Evolutionary conservation across 2,113 vertebrate species (phyloP), one percentile per base, ranked within the genome.

Genomic region (Numida meleagris): DNA sequence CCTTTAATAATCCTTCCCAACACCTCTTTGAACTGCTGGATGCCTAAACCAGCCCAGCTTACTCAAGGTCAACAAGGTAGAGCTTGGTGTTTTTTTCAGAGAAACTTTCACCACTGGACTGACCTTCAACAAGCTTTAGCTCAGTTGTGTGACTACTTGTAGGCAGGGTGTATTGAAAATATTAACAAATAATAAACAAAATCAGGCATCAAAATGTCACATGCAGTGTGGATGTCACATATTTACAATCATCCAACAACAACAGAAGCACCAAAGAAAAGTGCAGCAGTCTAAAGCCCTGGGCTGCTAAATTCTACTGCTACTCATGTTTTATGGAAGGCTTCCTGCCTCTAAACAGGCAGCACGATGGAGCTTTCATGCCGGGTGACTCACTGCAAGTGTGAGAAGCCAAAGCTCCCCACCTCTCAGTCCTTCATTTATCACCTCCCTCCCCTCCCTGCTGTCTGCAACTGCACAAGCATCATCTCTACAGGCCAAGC

Each of bases 331-430:
- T 88, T 46, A 58, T 20, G 67, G 58, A 80, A 88, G n/a, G 24
- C 2, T 85, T 88, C 85, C 82, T 65, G 45, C 48, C 45, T 66
- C 11, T 40, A 31, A 0, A 0, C 58, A 55, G 68, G 63, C 80
- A 88, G 33, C 1, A 0, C 0, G 4, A 85, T 15, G 48, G 80
- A 63, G 77, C 83, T 81, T 90, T 63, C 42, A 21, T 7, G 6
- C 33, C 0, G 3, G 18, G 19, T 93, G 90, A 96, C 63, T 96
- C 94, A 93, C 21, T 7, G 16, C 16, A 51, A 72, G 55, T 1
- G 5, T 14, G 29, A 80, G 68, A 33, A 94, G 86, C 92, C 94
- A 94, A 86, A 77, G 1, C 18, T 93, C 88, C 65, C 86, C 88
- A 83, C 45, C 92, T 86, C 82, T 46, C 34, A 18, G 0, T 24